Base-by-base conservation (phyloP, 2,797 vertebrate genomes). In the Chloroceryle inda region DNA sequence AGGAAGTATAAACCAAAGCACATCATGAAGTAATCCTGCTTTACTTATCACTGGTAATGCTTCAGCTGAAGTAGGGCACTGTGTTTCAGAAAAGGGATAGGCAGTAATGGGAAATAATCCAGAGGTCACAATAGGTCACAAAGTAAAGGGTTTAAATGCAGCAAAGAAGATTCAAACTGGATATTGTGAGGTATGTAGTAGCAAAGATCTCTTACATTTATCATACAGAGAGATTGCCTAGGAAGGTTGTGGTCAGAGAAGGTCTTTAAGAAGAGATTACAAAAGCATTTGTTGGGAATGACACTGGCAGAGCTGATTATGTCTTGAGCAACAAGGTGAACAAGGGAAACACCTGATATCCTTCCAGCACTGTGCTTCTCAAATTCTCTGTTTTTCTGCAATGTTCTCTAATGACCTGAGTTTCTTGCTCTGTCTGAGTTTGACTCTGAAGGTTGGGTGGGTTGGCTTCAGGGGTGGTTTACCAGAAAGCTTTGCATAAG, bases 401-500 rank as follows among this genome's bases (percentile, higher is more conserved):
- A 3, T 64, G 66, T 84, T 73, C 18, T 52, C 38, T 40, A 37
- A 69, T 17, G 5, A 38, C 13, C 24, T 29, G 33, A 38, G 27
- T 47, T 64, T 81, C 37, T 53, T 80, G 22, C 13, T 85, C 6
- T 56, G 17, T 29, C 29, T 26, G n/a, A 13, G 15, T 86, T 81
- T 64, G n/a, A 53, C 13, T 26, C 27, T 31, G 31, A 59, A 88
- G 40, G 5, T 14, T 84, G 27, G 4, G 16, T 42, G 11, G 2
- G 10, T 31, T 84, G n/a, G 9, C 8, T 90, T 44, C 63, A 69
- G 56, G 5, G 1, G 1, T 59, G 5, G 22, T 61, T 90, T 86
- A 67, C 22, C 0, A 0, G 42, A 44, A 78, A 82, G 13, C 5
- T 75, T 81, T 63, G 17, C 1, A 0, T 23, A 61, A 68, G 27